Conservation (phyloP, 1,140 invertebrate species). For the Panulirus ornatus region DNA sequence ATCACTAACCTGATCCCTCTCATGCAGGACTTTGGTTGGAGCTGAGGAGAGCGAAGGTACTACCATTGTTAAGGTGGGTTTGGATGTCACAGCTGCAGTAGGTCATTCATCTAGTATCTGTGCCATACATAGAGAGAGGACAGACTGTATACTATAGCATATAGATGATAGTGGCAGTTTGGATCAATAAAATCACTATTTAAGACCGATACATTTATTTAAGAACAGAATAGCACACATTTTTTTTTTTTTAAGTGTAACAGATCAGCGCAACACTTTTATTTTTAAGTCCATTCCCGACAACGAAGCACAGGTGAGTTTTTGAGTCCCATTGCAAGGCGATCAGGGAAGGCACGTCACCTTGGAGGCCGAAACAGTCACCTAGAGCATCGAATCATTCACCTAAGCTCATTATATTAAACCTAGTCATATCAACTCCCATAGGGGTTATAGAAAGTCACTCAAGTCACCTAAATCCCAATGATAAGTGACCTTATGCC, state of each 20-base stretch:
- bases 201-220: constrained; percentile 61
- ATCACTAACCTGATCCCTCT: no score
- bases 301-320: constrained; percentile 57
- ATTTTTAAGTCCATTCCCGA: constrained; percentile 29
- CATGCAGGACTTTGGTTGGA: no score
- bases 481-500: background rate
- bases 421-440: constrained; percentile 39
- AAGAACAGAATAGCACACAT: constrained; percentile 65
- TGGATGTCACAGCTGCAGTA: no score
- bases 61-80: no score
- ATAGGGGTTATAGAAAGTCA: constrained; percentile 33
- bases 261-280: constrained; percentile 49
- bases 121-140: no score
- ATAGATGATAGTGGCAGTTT: no score
- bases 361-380: constrained; percentile 37
- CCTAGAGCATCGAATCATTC: constrained; percentile 12
- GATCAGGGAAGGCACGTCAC: constrained; percentile 56
- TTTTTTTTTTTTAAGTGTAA: constrained; percentile 36
- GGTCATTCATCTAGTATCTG: no score
- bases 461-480: background rate
- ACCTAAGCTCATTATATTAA: constrained; percentile 2
- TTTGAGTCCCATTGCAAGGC: constrained; percentile 56
- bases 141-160: no score
- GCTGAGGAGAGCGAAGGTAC: no score
- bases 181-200: no score